Evolutionary conservation across 2,797 vertebrate species (phyloP), one percentile per base, ranked within the genome.

Genomic region (Pseudomugil gertrudae): DNA sequence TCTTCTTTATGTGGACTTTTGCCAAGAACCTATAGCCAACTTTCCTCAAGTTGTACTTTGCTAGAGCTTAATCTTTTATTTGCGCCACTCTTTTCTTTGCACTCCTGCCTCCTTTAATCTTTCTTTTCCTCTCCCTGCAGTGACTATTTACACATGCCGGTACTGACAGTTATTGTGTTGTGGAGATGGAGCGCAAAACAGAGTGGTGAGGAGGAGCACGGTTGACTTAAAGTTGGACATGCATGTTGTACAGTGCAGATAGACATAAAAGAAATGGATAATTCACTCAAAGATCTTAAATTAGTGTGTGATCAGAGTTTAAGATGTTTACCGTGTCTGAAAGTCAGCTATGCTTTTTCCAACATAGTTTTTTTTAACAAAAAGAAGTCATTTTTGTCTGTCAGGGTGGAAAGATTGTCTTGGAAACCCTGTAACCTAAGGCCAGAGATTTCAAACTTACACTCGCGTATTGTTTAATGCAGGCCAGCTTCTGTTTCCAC

Each of bases 41-140:
- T 89, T 92, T 90, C 84, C 66, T 86, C 85, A 87, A 90, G 81
- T 89, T 86, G 86, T 79, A 85, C 90, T 90, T 83, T 85, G 85
- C 80, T 82, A 66, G 59, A 74, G 79, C 76, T 83, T 90, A 84
- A 84, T 88, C 87, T 86, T 83, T 87, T 88, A 79, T 87, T 66
- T 77, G 62, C 80, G 71, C 63, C 15, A 51, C 74, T 72, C 74
- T 79, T 84, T 80, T 80, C 77, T 77, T 85, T 76, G 48, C 79
- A 76, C 74, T 66, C 77, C 83, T 81, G 78, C 72, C 70, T 72
- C 73, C 43, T 71, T 76, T 64, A 66, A 82, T 80, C 67, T 80
- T 82, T 86, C 80, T 80, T 85, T 91, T 83, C 83, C 69, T 69
- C 83, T 69, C 19, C 68, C 30, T 56, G 73, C 76, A 77, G 88